These are phyloP conservation scores for Peromyscus leucopus DNA, from an alignment of 2,113 vertebrate species.

Conservation along the genomic window DNA sequence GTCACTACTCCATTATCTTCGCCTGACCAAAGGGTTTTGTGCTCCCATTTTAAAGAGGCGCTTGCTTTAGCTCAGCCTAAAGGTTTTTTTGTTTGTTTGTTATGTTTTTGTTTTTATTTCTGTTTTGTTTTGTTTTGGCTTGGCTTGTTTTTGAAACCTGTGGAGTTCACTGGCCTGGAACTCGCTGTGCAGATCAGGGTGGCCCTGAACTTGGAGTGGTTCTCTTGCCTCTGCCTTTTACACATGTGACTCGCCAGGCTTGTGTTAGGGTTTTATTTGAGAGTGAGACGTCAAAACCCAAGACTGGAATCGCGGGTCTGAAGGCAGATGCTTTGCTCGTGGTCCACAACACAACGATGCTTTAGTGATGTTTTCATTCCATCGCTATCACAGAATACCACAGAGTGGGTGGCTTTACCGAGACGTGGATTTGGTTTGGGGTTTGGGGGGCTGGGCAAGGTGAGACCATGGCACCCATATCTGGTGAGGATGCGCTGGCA, in stretches of 20 bases:
- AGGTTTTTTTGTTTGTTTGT: not conserved
- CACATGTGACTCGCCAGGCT: not conserved
- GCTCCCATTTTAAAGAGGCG: not conserved
- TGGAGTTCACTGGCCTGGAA: not conserved
- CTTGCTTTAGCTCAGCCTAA: not conserved
- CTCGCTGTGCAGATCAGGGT: not conserved
- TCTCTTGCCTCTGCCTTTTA: not conserved
- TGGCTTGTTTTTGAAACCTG: not conserved
- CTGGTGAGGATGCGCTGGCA: not conserved
- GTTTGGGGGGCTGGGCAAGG: not conserved
- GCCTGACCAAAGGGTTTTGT: not conserved
- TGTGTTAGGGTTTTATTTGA: not conserved
- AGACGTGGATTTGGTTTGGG: not conserved
- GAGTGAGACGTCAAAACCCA: conserved; percentile 12
- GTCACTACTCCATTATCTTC: not conserved
- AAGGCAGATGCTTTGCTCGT: not conserved
- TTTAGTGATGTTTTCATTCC: not conserved
- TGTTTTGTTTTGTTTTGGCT: no score
- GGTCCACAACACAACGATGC: not conserved
- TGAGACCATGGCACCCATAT: not conserved
- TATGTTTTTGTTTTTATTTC: not conserved
- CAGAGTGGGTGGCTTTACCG: not conserved
- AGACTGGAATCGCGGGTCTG: not conserved
- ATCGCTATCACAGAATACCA: not conserved
- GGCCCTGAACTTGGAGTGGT: not conserved